Base-by-base conservation (phyloP, 2,797 vertebrate genomes). In the Neostethus bicornis region DNA sequence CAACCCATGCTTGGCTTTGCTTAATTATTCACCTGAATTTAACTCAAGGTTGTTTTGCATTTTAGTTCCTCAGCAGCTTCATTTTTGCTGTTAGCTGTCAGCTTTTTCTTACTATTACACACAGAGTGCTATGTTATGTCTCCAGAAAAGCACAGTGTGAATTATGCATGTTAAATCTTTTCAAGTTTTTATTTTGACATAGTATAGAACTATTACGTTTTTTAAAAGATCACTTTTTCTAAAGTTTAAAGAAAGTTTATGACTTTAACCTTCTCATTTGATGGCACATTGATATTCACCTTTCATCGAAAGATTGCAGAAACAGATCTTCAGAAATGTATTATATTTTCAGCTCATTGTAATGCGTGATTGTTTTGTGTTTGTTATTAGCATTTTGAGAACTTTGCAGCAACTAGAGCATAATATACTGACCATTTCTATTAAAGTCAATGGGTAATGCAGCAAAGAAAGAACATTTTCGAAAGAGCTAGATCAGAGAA, bases 21-120 rank as follows among this genome's bases (percentile, higher is more conserved):
- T 17, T 58, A 2, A 48, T 61, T 50, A 20, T 45, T 42, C n/a
- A 29, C 68, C 65, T 62, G 34, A 28, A 42, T 7, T 4, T 26
- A 38, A 52, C 44, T 52, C 12, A 17, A n/a, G 35, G 41, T 25
- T 66, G 14, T 47, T 69, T 20, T 35, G 37, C 7, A 41, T 43
- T 24, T 58, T 24, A 29, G 21, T 29, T 49, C 12, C 35, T 32
- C 3, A n/a, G 57, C 24, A 58, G 26, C 14, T 50, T 11, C 21
- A 4, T 12, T 20, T 28, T 21, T 25, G 42, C 43, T 50, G 43
- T 48, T 56, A 51, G 34, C 48, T 46, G 39, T 47, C 11, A 8
- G 21, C 26, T 38, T 31, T 38, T 31, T 56, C 46, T 49, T 45
- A 16, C 53, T 17, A 11, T 17, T 39, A 17, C 37, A 39, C 37